Evolutionary conservation across 2,797 vertebrate species (phyloP), one percentile per base, ranked within the genome.

Genomic region (Otolemur crassicaudatus): DNA sequence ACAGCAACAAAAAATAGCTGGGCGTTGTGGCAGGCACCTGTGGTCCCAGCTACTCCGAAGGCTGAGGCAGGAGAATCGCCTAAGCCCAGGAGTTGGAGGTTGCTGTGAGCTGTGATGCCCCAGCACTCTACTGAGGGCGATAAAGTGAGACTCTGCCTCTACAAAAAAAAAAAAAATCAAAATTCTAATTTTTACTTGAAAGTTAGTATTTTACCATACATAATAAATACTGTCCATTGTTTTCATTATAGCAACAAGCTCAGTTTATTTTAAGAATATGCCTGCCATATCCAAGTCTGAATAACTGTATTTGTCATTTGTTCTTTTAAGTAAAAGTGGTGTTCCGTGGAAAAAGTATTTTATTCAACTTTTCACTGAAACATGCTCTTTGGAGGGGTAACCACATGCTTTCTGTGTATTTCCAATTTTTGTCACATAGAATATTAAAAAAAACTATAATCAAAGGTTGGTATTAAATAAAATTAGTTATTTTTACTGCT

Each of bases 151-250:
- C 6, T 40, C 40, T 40, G 40, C 40, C 40, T 40, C 40, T 40
- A 40, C 5, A 40, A 40, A 40, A 40, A 40, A 40, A 40, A 40
- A 5, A 5, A 40, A 40, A 40, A 40, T 63, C 40, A 73, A 76
- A 84, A 73, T 85, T 81, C n/a, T 67, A 11, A 73, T 86, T 80
- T 88, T 93, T 93, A 34, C 67, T 90, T 58, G 31, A 93, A 49
- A 84, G 61, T 25, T 29, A 84, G n/a, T 56, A 80, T 75, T 90
- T 95, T 90, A 58, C 67, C 37, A 84, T 89, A 89, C 79, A 34
- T 25, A 69, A 23, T 43, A 65, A 89, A 79, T 73, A 37, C 34
- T 90, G 12, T 43, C 6, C 61, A 9, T 91, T 65, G 25, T 95
- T 83, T 93, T 82, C n/a, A n/a, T 23, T 85, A 13, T 65, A 73